These are phyloP conservation scores for Tholera decimalis DNA, from an alignment of 2,888 invertebrate genomes.

Conservation along the genomic window DNA sequence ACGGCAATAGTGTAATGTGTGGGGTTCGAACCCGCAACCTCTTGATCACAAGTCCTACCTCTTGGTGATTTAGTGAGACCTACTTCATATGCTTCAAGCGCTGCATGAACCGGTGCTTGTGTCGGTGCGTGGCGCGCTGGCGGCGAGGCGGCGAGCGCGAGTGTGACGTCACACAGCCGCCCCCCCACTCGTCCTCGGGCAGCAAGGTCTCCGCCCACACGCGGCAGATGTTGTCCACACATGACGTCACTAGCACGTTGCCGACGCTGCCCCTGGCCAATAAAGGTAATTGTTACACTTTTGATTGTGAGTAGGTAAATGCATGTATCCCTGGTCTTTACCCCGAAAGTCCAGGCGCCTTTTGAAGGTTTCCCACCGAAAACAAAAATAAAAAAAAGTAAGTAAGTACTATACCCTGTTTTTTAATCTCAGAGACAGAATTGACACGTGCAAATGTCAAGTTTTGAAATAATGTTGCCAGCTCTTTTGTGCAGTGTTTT, in stretches of 20 bases:
- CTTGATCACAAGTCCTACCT: too few relatives aligned
- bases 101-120: conserved; percentile 99
- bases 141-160: conserved; percentile 93
- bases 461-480: too few relatives aligned
- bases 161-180: conserved; percentile 90
- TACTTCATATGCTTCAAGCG: conserved; percentile 99
- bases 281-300: background rate
- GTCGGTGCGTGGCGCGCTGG: conserved; percentile 96
- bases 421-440: too few relatives aligned
- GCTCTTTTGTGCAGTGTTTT: too few relatives aligned
- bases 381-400: too few relatives aligned
- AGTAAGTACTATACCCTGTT: too few relatives aligned
- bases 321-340: too few relatives aligned
- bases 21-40: too few relatives aligned
- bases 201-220: conserved; percentile 99
- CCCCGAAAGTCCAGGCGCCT: too few relatives aligned
- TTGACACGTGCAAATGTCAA: too few relatives aligned
- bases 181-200: conserved; percentile 97
- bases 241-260: conserved; percentile 99
- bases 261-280: conserved; percentile 96
- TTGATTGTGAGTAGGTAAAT: background rate
- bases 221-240: conserved; percentile 99
- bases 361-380: too few relatives aligned
- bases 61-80: conserved; percentile 60
- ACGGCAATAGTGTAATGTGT: too few relatives aligned